phyloP scores from a whole-genome alignment of 1,140 invertebrate species.

The Steinernema khuongi region DNA sequence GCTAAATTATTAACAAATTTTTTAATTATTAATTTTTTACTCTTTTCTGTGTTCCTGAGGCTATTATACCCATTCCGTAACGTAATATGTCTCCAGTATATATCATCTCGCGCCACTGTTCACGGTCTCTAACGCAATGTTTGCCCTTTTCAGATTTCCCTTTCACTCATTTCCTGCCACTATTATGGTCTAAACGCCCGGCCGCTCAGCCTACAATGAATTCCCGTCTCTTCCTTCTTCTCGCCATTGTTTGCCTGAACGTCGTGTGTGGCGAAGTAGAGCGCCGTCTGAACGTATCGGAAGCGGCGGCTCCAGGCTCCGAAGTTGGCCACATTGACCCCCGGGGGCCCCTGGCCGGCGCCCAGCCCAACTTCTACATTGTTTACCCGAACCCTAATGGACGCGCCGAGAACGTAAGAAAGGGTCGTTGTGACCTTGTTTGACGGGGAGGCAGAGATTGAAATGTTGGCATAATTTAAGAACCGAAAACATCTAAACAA shows the following conservation, averaged over 20 bases:
- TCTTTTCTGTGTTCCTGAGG: too few species aligned
- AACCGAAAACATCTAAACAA: too few species aligned
- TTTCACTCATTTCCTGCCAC: background rate
- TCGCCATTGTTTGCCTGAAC: background rate
- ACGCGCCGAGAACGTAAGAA: slow-evolving; percentile 4
- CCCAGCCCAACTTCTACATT: background rate
- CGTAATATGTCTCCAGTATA: too few species aligned
- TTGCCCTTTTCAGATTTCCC: background rate
- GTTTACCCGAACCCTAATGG: background rate
- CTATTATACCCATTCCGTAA: too few species aligned
- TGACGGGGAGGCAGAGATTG: background rate
- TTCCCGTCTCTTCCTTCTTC: background rate
- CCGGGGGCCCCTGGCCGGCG: background rate
- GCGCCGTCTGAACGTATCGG: background rate
- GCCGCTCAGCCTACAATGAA: background rate
- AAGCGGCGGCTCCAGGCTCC: background rate
- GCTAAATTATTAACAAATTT: too few species aligned
- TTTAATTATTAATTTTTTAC: too few species aligned
- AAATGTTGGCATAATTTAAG: too few species aligned
- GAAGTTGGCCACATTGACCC: background rate
- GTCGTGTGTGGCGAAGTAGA: background rate
- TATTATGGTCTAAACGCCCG: too few species aligned
- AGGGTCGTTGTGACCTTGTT: too few species aligned
- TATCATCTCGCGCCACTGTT: background rate
- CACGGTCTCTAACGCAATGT: background rate